Conservation (phyloP, 2,888 invertebrate species). For the Mesopsocus fuscifrons region DNA sequence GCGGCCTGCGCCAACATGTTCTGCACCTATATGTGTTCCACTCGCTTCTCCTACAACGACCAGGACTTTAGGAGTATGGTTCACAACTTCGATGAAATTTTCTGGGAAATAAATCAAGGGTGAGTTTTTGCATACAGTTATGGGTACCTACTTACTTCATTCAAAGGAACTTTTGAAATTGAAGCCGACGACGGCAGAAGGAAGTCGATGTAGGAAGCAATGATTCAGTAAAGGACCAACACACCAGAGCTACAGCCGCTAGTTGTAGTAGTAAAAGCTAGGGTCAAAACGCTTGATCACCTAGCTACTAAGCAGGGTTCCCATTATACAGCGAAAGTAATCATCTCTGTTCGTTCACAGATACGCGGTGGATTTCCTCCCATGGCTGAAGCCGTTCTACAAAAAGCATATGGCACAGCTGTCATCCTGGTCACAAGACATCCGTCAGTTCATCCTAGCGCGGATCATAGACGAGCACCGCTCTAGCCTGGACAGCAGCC, state of each 20-base stretch:
- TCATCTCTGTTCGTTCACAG: too few relatives aligned
- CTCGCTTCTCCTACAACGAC: slow-evolving; percentile 50
- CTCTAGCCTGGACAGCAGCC: slow-evolving; percentile 12
- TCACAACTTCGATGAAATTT: slow-evolving; percentile 62
- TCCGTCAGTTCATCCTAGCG: slow-evolving; percentile 51
- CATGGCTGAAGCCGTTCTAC: slow-evolving; percentile 60
- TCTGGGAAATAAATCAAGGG: slow-evolving; percentile 73
- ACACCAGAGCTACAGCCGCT: too few relatives aligned
- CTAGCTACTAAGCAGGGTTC: too few relatives aligned
- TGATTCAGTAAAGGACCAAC: too few relatives aligned
- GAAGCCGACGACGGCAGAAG: too few relatives aligned
- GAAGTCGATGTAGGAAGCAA: too few relatives aligned
- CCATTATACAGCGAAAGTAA: too few relatives aligned
- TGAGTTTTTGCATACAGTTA: background rate
- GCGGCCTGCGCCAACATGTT: slow-evolving; percentile 70
- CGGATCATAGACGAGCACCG: slow-evolving; percentile 44
- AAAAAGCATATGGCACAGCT: slow-evolving; percentile 44
- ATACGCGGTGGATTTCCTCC: slow-evolving; percentile 69
- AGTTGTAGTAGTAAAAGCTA: too few relatives aligned
- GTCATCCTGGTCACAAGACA: slow-evolving; percentile 45
- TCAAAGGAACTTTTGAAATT: too few relatives aligned
- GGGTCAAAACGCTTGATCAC: too few relatives aligned
- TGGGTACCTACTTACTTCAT: too few relatives aligned
- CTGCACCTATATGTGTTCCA: slow-evolving; percentile 69
- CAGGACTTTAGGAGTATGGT: slow-evolving; percentile 45